Conservation (phyloP, 2,113 vertebrate species). For the Taurulus bubalis region DNA sequence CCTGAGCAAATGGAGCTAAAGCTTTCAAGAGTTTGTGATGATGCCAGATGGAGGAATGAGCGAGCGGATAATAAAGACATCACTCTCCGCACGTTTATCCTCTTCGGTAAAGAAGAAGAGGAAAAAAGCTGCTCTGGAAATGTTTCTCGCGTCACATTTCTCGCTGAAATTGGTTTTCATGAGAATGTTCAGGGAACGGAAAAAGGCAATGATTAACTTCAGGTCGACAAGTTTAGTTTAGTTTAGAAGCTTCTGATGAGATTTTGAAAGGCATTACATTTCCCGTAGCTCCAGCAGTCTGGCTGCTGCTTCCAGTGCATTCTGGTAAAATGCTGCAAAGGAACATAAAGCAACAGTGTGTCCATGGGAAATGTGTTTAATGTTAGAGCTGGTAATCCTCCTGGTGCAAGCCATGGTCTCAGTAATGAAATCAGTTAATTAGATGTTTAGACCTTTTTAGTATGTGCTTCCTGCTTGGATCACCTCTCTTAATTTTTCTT, state of each 20-base stretch:
- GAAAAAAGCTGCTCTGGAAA: neutral
- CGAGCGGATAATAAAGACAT: neutral
- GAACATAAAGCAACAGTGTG: slow-evolving; percentile 33
- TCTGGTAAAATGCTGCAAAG: neutral
- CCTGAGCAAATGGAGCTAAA: neutral
- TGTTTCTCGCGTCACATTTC: neutral
- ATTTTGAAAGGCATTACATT: neutral
- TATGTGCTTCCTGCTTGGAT: neutral
- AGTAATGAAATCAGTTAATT: slow-evolving; percentile 25
- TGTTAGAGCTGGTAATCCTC: slow-evolving; percentile 18
- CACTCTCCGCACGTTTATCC: neutral
- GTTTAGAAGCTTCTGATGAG: neutral
- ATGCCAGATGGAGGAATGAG: neutral
- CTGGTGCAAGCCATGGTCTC: slow-evolving; percentile 2
- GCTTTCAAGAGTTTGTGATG: neutral
- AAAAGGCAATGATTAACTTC: neutral
- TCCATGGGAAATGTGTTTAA: slow-evolving; percentile 25
- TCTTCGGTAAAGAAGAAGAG: neutral
- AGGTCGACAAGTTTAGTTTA: neutral
- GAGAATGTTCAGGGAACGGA: neutral
- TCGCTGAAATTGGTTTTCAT: neutral
- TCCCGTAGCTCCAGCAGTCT: neutral
- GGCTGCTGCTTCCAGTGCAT: neutral
- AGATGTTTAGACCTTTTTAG: neutral
- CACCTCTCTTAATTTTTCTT: neutral